Evolutionary conservation across 2,888 invertebrate genomes (phyloP).

Genomic region (Rhamnusium bicolor): DNA sequence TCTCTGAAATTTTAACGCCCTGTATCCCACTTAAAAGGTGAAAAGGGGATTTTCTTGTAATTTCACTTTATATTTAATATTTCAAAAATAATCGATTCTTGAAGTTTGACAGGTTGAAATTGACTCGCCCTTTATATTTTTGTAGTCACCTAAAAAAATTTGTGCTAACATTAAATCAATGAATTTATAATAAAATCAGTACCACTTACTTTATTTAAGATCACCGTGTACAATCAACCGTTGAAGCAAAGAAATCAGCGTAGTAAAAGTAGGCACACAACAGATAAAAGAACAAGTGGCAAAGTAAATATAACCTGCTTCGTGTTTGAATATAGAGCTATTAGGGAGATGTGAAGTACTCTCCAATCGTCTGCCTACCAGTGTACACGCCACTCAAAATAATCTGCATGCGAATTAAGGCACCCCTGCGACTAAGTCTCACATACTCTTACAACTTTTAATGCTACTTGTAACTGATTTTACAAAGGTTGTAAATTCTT

Average conservation of each 20-base stretch:
- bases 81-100: too few relatives aligned
- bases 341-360: slow-evolving; percentile 39
- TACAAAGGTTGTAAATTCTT: neutral
- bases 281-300: slow-evolving; percentile 23
- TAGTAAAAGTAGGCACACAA: slow-evolving; percentile 7
- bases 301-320: slow-evolving; percentile 29
- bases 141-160: too few relatives aligned
- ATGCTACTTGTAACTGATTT: slow-evolving; percentile 27
- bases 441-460: slow-evolving; percentile 21
- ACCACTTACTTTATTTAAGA: neutral
- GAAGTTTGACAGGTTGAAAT: too few relatives aligned
- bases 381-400: slow-evolving; percentile 47
- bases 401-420: slow-evolving; percentile 50
- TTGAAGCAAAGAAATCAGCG: slow-evolving; percentile 7
- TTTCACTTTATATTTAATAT: too few relatives aligned
- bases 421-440: slow-evolving; percentile 24
- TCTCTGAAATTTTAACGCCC: too few relatives aligned
- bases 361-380: slow-evolving; percentile 47
- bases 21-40: too few relatives aligned
- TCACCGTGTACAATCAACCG: neutral
- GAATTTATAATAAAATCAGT: neutral
- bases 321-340: slow-evolving; percentile 28
- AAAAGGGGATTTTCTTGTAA: too few relatives aligned
- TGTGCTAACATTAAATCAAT: too few relatives aligned
- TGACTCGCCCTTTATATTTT: too few relatives aligned